Base-by-base conservation (phyloP, 2,888 invertebrate species). In the Drosophila kuntzei region DNA sequence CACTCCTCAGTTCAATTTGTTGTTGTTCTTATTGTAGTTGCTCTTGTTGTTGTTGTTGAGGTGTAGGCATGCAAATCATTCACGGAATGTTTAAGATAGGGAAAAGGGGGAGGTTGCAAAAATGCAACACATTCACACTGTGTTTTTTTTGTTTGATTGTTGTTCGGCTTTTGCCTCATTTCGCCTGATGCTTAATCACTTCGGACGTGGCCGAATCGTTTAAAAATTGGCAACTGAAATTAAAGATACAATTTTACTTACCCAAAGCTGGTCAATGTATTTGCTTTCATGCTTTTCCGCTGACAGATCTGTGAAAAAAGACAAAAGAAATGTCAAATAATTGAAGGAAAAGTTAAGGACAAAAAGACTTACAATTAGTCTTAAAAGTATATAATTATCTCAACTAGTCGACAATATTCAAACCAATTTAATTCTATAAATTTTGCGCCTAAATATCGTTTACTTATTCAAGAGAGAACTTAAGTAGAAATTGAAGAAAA, bases 31-130 rank as follows among this genome's bases (percentile, higher is more conserved):
- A 16, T 60, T 49, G 25, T 49, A 58, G 29, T 55, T 58, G 36
- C 51, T 60, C 47, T 59, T 57, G 58, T 63, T 69, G 57, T 64
- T 50, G 46, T 55, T 63, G 61, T 36, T 61, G 58, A 39, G 46
- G 53, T 62, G 71, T 64, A 71, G 77, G 79, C 73, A 85, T 79
- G 73, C 87, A 84, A 85, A 89, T 89, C 84, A 88, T 84, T 83
- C 59, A 61, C 46, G 87, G 88, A 83, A 83, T 83, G 83, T 75
- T 65, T 62, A 57, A 37, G 51, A 59, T n/a, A 43, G 44, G 55
- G 47, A 57, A 9, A 43, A 34, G 51, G 50, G 51, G 54, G 59
- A 43, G 44, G 58, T 44, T 47, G 49, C 44, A 62, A 61, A 73
- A 71, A 68, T 68, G 58, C 57, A 71, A 78, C 68, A 66, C 80